Evolutionary conservation across 2,888 invertebrate species (phyloP).

Genomic region (Acrobasis suavella): DNA sequence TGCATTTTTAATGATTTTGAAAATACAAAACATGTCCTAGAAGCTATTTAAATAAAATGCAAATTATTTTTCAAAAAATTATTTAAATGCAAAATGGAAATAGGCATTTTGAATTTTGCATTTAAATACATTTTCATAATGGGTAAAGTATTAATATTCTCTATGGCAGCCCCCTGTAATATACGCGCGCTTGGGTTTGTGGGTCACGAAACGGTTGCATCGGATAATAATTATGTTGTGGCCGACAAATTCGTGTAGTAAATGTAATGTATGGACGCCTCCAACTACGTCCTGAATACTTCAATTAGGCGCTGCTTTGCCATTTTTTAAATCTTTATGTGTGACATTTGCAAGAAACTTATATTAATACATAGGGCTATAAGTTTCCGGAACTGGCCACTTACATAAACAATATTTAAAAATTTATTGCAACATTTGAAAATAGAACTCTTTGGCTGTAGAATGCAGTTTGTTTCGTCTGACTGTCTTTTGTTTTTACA

Average conservation of each 20-base stretch:
- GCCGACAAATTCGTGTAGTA: conserved; percentile 57
- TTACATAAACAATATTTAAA: no score
- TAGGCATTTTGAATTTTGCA: no score
- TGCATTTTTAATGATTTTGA: no score
- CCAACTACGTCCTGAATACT: conserved; percentile 51
- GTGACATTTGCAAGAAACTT: background rate
- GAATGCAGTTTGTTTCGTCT: no score
- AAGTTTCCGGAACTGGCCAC: background rate
- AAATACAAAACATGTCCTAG: no score
- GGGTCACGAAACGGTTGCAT: conserved; percentile 68
- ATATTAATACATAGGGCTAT: background rate
- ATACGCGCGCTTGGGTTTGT: conserved; percentile 58
- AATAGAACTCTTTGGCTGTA: no score
- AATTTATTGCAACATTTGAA: no score
- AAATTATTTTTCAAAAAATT: no score
- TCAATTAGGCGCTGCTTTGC: conserved; percentile 33
- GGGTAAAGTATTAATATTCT: conserved; percentile 55
- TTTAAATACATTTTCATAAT: no score
- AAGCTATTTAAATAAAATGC: no score
- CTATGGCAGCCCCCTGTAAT: conserved; percentile 48
- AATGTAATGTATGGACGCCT: conserved; percentile 40
- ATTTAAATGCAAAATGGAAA: no score
- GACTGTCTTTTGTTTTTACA: no score
- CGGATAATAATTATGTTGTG: conserved; percentile 59
- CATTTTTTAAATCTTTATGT: background rate